Evolutionary conservation across 2,797 vertebrate species (phyloP).

Genomic region (Antrozous pallidus): DNA sequence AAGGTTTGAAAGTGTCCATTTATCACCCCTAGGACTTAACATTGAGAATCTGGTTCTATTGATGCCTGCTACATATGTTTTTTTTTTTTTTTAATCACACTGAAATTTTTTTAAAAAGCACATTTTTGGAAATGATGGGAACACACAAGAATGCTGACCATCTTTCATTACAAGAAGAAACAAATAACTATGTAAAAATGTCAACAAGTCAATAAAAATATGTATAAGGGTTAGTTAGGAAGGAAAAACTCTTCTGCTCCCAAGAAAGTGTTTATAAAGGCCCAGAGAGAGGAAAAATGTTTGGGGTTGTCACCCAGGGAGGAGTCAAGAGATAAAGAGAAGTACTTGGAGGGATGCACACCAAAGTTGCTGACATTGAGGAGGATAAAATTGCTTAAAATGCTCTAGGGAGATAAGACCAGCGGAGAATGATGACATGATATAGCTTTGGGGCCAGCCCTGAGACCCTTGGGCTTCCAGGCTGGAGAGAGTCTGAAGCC

Average conservation of each 20-base stretch:
- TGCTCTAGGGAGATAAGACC: neutral
- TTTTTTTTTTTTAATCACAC: neutral
- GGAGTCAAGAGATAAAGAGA: neutral
- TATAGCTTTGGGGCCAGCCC: too few relatives aligned
- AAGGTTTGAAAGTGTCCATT: neutral
- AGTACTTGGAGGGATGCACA: neutral
- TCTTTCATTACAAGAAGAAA: conserved; percentile 37
- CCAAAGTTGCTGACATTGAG: neutral
- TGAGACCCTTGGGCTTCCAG: neutral
- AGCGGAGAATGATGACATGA: neutral
- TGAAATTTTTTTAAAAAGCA: neutral
- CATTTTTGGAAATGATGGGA: neutral
- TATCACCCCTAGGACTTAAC: neutral
- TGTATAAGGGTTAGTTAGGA: neutral
- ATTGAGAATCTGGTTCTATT: neutral
- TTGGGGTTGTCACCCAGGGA: neutral
- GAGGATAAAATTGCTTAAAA: neutral
- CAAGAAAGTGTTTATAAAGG: neutral
- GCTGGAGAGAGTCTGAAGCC: neutral
- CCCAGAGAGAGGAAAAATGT: neutral
- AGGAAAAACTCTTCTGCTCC: neutral
- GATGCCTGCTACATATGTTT: neutral
- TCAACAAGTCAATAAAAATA: conserved; percentile 53
- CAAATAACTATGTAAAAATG: conserved; percentile 31
- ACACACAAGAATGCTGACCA: conserved; percentile 4